Percentiles rank a stretch among this genome's conserved stretches.
These are phyloP conservation scores for Atherinomorus stipes DNA, from an alignment of 2,113 vertebrate species.

Conservation along the genomic window DNA sequence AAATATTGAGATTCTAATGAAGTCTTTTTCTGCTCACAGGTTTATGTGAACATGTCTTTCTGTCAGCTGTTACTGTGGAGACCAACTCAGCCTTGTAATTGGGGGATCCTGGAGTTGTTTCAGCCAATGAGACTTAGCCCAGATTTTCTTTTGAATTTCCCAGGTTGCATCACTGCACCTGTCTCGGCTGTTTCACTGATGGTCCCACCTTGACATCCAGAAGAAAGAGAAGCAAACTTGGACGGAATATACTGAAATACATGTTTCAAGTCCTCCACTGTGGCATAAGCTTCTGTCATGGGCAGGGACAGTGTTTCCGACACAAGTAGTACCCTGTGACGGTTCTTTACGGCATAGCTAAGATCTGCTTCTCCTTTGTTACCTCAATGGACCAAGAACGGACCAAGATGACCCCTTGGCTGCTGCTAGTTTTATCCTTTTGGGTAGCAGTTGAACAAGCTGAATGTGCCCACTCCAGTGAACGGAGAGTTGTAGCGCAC, in stretches of 20 bases:
- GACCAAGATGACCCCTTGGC: slow-evolving; percentile 87
- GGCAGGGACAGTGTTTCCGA: slow-evolving; percentile 37
- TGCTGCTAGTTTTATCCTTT: slow-evolving; percentile 80
- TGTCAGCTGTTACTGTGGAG: slow-evolving; percentile 51
- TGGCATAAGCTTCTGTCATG: slow-evolving; percentile 56
- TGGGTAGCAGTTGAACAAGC: slow-evolving; percentile 74
- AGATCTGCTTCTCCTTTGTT: slow-evolving; percentile 25
- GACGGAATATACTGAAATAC: slow-evolving; percentile 17
- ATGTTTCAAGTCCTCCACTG: slow-evolving; percentile 21
- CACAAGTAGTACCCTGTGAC: slow-evolving; percentile 56
- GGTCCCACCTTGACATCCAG: slow-evolving; percentile 47
- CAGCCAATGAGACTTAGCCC: slow-evolving; percentile 40
- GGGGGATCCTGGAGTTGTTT: slow-evolving; percentile 20
- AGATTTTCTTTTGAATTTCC: slow-evolving; percentile 47
- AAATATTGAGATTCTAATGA: slow-evolving; percentile 4
- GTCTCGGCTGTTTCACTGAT: slow-evolving; percentile 45
- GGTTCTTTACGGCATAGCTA: background rate
- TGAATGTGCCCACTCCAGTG: slow-evolving; percentile 87
- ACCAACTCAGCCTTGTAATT: slow-evolving; percentile 42
- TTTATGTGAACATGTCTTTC: slow-evolving; percentile 49
- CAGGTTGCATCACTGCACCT: slow-evolving; percentile 50
- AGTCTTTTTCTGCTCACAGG: slow-evolving; percentile 43
- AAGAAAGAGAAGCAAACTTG: slow-evolving; percentile 6
- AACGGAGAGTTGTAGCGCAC: slow-evolving; percentile 94
- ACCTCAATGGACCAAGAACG: slow-evolving; percentile 77